Evolutionary conservation across 2,797 vertebrate genomes (phyloP).

Genomic region (Scolopax bukidnonensis): DNA sequence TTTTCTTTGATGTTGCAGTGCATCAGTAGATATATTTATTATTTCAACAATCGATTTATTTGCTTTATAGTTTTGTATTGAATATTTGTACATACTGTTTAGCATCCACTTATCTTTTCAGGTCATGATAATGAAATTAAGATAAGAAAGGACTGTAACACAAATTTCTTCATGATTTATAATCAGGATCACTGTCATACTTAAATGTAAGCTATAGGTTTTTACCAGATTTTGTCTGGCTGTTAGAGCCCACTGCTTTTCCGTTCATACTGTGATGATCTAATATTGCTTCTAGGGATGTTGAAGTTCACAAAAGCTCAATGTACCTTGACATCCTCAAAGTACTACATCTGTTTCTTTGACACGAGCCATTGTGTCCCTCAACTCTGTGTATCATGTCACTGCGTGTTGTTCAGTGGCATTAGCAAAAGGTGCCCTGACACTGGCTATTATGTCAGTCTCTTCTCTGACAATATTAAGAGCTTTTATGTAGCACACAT

Average conservation of each 20-base stretch:
- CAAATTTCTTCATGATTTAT: not conserved
- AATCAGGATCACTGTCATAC: not conserved
- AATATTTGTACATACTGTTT: not conserved
- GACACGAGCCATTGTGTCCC: slow-evolving; percentile 21
- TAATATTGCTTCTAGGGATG: not conserved
- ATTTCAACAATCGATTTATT: not conserved
- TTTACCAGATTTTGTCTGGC: not conserved
- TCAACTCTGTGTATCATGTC: slow-evolving; percentile 10
- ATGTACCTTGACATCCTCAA: slow-evolving; percentile 33
- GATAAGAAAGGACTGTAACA: not conserved
- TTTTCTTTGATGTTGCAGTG: not conserved
- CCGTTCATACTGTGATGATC: not conserved
- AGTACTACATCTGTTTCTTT: slow-evolving; percentile 22
- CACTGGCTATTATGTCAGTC: not conserved
- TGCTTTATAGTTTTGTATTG: not conserved
- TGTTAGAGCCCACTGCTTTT: not conserved
- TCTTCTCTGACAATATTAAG: not conserved
- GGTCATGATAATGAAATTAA: not conserved
- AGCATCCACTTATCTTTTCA: not conserved
- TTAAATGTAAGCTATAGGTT: not conserved
- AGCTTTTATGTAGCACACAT: not conserved
- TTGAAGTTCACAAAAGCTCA: not conserved
- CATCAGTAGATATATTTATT: not conserved
- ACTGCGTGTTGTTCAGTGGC: not conserved
- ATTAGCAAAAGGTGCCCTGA: slow-evolving; percentile 24